Percentiles rank a stretch among this genome's conserved stretches.
These are phyloP conservation scores for Epirrita christyi DNA, from an alignment of 2,888 invertebrate species.

Conservation along the genomic window DNA sequence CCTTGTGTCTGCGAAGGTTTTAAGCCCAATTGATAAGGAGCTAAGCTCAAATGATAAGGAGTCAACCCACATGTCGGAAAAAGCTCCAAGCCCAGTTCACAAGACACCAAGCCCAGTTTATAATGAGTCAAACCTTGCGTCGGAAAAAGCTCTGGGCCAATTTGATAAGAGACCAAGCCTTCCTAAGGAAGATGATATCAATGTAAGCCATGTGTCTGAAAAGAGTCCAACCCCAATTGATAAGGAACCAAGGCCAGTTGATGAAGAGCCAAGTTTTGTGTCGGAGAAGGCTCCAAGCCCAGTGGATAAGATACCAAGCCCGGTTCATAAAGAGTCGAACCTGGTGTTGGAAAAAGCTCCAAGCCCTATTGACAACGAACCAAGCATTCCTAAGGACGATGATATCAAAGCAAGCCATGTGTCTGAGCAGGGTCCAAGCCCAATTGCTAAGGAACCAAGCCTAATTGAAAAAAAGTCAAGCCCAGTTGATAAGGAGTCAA, in stretches of 20 bases:
- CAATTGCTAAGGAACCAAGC: neutral
- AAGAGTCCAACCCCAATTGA: too few species aligned
- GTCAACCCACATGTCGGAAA: neutral
- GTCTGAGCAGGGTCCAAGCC: constrained; percentile 26
- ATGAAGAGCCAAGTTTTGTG: neutral
- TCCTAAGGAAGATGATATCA: constrained; percentile 12
- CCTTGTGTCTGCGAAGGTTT: constrained; percentile 21
- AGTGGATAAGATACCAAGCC: neutral
- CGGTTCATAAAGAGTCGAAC: neutral
- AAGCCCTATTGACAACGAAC: neutral
- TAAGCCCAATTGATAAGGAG: constrained; percentile 14
- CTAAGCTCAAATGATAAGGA: constrained; percentile 3
- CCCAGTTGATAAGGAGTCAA: constrained; percentile 14
- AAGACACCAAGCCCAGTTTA: constrained; percentile 25
- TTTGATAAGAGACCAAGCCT: constrained; percentile 1
- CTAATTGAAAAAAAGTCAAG: neutral
- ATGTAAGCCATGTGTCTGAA: constrained; percentile 3
- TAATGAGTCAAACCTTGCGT: constrained; percentile 3
- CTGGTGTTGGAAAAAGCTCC: constrained; percentile 10
- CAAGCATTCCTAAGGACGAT: constrained; percentile 7
- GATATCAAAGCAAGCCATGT: constrained; percentile 19
- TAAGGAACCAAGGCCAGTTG: neutral
- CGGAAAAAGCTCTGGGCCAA: constrained; percentile 27
- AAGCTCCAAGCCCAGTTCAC: constrained; percentile 4
- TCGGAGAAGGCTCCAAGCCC: neutral